A percentile compares a stretch with the other conserved stretches of the same genome.
These are phyloP conservation scores for Aradus depressus DNA, from an alignment of 2,888 invertebrate genomes.

Conservation along the genomic window DNA sequence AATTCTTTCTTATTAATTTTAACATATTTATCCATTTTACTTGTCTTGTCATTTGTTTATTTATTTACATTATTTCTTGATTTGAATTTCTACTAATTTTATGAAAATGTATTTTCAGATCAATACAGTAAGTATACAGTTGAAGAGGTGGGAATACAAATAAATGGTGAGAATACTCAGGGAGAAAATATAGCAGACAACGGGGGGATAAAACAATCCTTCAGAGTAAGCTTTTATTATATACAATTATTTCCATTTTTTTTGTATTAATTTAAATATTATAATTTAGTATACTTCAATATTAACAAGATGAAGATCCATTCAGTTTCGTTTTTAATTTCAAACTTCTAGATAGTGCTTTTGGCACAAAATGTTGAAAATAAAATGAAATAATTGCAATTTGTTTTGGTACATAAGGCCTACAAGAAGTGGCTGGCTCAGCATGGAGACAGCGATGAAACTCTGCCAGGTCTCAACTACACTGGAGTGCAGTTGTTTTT, in stretches of 20 bases:
- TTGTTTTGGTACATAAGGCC: too few relatives aligned
- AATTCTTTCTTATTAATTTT: too few relatives aligned
- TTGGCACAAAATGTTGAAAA: too few relatives aligned
- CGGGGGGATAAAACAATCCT: constrained; percentile 88
- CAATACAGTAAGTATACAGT: constrained; percentile 77
- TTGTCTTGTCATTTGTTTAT: too few relatives aligned
- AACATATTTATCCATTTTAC: too few relatives aligned
- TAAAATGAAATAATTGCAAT: too few relatives aligned
- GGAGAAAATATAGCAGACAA: constrained; percentile 96
- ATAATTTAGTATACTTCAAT: too few relatives aligned
- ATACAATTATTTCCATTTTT: not conserved
- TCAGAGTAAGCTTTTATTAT: constrained; percentile 39
- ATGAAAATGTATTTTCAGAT: constrained; percentile 38
- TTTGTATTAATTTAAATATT: not conserved
- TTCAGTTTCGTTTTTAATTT: not conserved
- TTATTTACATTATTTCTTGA: too few relatives aligned
- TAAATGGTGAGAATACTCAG: constrained; percentile 71
- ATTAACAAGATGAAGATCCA: not conserved
- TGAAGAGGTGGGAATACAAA: constrained; percentile 60
- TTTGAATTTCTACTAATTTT: not conserved
- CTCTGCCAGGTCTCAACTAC: constrained; percentile 59
- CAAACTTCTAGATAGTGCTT: not conserved
- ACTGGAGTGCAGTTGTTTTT: constrained; percentile 77
- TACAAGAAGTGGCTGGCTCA: constrained; percentile 62
- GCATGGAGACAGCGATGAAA: constrained; percentile 50